Evolutionary conservation across 1,140 invertebrate species (phyloP).

Genomic region (Zaprionus davidi): DNA sequence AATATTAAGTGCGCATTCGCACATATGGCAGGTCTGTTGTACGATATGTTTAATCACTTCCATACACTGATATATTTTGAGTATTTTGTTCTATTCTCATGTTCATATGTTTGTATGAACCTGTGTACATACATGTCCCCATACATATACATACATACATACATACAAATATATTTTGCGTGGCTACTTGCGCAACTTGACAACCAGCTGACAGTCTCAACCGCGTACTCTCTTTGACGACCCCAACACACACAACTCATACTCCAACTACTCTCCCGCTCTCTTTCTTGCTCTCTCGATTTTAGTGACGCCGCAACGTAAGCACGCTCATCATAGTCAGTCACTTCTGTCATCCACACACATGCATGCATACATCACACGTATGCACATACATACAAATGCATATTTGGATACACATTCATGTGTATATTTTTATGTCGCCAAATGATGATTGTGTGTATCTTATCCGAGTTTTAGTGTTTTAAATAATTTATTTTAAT

Average conservation of each 20-base stretch:
- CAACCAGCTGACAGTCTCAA: conserved; percentile 51
- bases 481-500: background rate
- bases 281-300: conserved; percentile 5
- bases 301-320: conserved; percentile 34
- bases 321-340: conserved; percentile 40
- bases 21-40: background rate
- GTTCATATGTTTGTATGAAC: conserved; percentile 4
- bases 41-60: background rate
- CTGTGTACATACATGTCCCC: background rate
- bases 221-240: conserved; percentile 16
- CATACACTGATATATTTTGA: background rate
- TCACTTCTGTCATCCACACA: conserved; percentile 23
- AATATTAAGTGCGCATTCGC: conserved; percentile 1
- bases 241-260: conserved; percentile 23
- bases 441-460: background rate
- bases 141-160: background rate
- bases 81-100: conserved; percentile 5
- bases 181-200: conserved; percentile 55
- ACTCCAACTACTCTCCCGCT: conserved; percentile 29
- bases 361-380: conserved; percentile 11
- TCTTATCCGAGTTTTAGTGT: conserved; percentile 1
- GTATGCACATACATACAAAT: conserved; percentile 21
- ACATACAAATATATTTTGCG: conserved; percentile 35
- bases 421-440: conserved; percentile 10
- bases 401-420: conserved; percentile 14